phyloP scores from a whole-genome alignment of 2,113 vertebrate genomes.

The Saccopteryx leptura region DNA sequence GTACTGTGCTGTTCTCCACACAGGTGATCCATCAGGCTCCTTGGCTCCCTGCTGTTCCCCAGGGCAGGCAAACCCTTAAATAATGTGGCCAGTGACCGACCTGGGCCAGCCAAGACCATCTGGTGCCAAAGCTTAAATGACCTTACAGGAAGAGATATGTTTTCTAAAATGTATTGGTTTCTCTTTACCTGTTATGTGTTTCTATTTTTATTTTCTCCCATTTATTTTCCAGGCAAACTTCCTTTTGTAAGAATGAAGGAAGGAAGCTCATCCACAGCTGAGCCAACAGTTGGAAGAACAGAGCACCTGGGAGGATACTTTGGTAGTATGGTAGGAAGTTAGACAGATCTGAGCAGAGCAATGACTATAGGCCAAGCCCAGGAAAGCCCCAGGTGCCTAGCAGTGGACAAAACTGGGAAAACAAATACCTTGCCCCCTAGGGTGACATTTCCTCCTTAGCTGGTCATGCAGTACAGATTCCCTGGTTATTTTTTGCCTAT shows the following conservation, averaged over 20 bases:
- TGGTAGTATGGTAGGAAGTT: not conserved
- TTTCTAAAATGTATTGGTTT: constrained; percentile 11
- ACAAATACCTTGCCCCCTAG: no score
- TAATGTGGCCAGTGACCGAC: not conserved
- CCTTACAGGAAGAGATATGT: not conserved
- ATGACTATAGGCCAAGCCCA: no score
- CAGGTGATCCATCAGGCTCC: not conserved
- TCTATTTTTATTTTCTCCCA: constrained; percentile 52
- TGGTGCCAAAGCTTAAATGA: constrained; percentile 9
- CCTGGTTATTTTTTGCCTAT: not conserved
- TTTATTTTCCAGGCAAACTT: constrained; percentile 37
- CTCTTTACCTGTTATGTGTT: not conserved
- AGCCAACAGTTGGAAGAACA: not conserved
- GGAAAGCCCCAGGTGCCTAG: no score
- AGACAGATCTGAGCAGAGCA: no score
- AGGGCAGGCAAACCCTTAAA: not conserved
- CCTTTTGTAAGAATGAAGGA: constrained; percentile 3
- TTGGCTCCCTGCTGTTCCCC: not conserved
- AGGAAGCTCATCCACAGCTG: not conserved
- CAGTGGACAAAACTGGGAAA: no score
- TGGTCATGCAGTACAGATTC: no score
- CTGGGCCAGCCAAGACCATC: not conserved
- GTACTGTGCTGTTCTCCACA: not conserved
- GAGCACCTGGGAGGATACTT: not conserved
- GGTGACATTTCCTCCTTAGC: no score